Percentiles rank a stretch among this genome's conserved stretches.
Conservation (phyloP, 1,140 invertebrate species). For the Holcopasites calliopsidis region DNA sequence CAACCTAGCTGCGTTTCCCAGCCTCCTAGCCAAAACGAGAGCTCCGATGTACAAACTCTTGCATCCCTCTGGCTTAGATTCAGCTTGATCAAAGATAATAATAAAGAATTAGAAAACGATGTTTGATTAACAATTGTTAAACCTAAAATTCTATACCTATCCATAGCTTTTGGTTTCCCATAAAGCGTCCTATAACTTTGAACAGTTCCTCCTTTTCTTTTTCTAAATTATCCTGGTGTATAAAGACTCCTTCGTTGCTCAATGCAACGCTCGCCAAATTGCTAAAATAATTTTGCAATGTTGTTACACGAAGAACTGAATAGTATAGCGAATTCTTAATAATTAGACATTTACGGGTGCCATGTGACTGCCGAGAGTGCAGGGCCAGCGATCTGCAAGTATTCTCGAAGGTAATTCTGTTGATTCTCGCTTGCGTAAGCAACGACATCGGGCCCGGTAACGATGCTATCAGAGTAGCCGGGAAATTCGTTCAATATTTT, state of each 20-base stretch:
- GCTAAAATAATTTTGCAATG: conserved; percentile 19
- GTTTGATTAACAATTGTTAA: not conserved
- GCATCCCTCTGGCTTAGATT: conserved; percentile 70
- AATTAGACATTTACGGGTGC: conserved; percentile 81
- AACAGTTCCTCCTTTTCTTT: conserved; percentile 67
- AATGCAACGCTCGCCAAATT: conserved; percentile 61
- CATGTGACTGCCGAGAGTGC: conserved; percentile 82
- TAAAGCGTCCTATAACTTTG: conserved; percentile 58
- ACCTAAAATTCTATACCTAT: conserved; percentile 65
- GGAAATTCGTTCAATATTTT: conserved; percentile 82
- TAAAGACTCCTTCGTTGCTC: conserved; percentile 49
- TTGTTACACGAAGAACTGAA: too few species aligned
- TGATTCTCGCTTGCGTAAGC: conserved; percentile 72
- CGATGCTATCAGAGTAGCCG: conserved; percentile 69
- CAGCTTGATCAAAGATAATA: conserved; percentile 60
- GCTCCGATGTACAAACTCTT: conserved; percentile 75
- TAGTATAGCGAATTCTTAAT: not conserved
- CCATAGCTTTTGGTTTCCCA: conserved; percentile 74
- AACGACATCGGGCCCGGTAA: conserved; percentile 76
- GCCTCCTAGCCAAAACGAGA: conserved; percentile 72
- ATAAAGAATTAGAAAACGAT: not conserved
- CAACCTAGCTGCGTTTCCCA: conserved; percentile 77
- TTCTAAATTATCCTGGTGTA: conserved; percentile 66
- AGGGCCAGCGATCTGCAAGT: conserved; percentile 79
- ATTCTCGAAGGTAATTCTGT: conserved; percentile 80